Evolutionary conservation across 1,140 invertebrate genomes (phyloP), one percentile per base, ranked within the genome.

Genomic region (Zaprionus davidi): DNA sequence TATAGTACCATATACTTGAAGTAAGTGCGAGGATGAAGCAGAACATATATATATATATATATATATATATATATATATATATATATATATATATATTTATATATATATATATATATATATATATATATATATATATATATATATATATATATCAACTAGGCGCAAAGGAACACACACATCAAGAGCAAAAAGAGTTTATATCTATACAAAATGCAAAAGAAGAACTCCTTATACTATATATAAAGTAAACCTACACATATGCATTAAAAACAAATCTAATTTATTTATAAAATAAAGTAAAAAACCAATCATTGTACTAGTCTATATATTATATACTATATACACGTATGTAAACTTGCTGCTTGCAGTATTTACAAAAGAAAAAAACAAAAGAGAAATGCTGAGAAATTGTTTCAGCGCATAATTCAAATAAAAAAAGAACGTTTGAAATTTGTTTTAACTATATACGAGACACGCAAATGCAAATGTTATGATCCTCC

Each of bases 121-220:
- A n/a, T n/a, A n/a, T n/a, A n/a, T n/a, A n/a, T n/a, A n/a, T n/a
- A n/a, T n/a, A n/a, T n/a, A n/a, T n/a, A 17, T 17, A 44, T 44
- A 44, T 86, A 76, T 17, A 17, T 3, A 11, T 44, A 44, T 86
- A 85, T 82, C 79, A 82, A 87, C 34, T 87, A 87, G 82, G 71
- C 75, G 80, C 75, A 90, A 90, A 79, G 77, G 66, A 81, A 83
- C 68, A 85, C 83, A 85, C 83, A 82, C 73, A 88, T 79, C 76
- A 82, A 84, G 36, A 38, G 65, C 71, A 67, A 67, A 53, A 59
- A 67, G 66, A 78, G 68, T 80, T 80, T 84, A 81, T 80, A 77
- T 77, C 68, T 72, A 76, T 34, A 38, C 70, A 55, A 79, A 65
- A 68, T 71, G 46, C 17, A 73, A 56, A 56, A 67, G 28, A 58